Evolutionary conservation across 1,140 invertebrate species (phyloP), one percentile per base, ranked within the genome.

Genomic region (Marisa cornuarietis): DNA sequence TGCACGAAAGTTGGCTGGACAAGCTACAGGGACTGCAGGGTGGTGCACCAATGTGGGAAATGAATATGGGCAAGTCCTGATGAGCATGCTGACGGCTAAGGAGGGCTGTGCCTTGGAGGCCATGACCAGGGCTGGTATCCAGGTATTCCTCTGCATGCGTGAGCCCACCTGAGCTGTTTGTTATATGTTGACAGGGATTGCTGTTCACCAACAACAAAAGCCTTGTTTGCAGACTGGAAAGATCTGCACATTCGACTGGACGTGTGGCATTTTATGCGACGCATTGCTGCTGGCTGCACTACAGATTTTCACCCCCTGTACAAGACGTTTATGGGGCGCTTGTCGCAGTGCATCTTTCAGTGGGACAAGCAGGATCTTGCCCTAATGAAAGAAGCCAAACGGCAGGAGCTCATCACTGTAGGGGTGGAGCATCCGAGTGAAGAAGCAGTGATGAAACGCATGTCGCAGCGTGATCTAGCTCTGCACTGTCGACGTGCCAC

Each of bases 211-310:
- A 79, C 9, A 71, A 51, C 31, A 31, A 49, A n/a, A 8, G 71
- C 58, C 22, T 16, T 76, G 14, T 84, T 84, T 22, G 0, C 22
- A 7, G 79, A 31, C 51, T 83, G 81, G 83, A 65, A 72, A 7
- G 31, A 72, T 18, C 49, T 82, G n/a, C 14, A 62, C 4, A 31
- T 87, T 24, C 66, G 84, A 18, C 81, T 88, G 8, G 86, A 87
- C 72, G 76, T 86, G 6, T 88, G 87, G 86, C 86, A 87, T 63
- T 86, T 86, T 79, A 88, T 86, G 83, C 69, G 85, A 6, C 54
- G 83, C 8, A 42, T 88, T 22, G 69, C 85, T 7, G 4, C n/a
- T 20, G 80, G 79, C 11, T 82, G 79, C 26, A 82, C 81, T 42
- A 85, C 83, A 11, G 83, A 88, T 14, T 69, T 80, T 6, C 85